Base-by-base conservation (phyloP, 2,797 vertebrate genomes). In the Hoplostethus atlanticus region DNA sequence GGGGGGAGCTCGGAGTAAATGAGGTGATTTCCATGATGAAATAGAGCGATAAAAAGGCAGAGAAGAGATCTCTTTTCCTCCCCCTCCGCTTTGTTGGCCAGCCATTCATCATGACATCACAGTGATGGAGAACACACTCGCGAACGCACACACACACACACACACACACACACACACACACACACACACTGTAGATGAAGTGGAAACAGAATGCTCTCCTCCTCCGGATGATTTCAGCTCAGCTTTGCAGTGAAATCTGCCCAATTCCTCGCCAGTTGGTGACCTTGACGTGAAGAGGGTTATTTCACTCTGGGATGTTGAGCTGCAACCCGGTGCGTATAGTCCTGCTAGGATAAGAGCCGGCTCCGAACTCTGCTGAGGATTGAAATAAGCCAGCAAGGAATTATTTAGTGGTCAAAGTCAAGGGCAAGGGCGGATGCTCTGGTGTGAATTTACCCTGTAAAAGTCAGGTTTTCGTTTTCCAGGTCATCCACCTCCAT, bases 21-120 rank as follows among this genome's bases (percentile, higher is more conserved):
- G 88, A 91, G 90, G 89, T 94, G 91, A 94, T 92, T 92, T 93
- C 85, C 89, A 92, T 93, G 89, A 93, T 91, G 85, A 92, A 92
- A 92, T 88, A 88, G 91, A 92, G 90, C 81, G 86, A 94, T 93
- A 93, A 91, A 91, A 88, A 88, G 81, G 75, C 86, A 71, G 75
- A 90, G 82, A 83, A 85, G 84, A 83, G 84, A 91, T 84, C 76
- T 62, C 83, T 89, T 84, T 76, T 69, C 55, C 66, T 72, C 69
- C 81, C 68, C 78, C 21, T 75, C 62, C 53, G 36, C 84, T 80
- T 79, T 85, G 76, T 81, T 71, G 78, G 73, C 67, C 30, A 11
- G 53, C 76, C 54, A 89, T 93, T 87, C 80, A 90, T 92, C 87
- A 90, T 78, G 83, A 85, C 89, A 89, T 89, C 85, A 80, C 63